A percentile compares a stretch with the other conserved stretches of the same genome.
phyloP scores from a whole-genome alignment of 37 sponge, comb jelly and placozoan species.

The Axinella damicornis region DNA sequence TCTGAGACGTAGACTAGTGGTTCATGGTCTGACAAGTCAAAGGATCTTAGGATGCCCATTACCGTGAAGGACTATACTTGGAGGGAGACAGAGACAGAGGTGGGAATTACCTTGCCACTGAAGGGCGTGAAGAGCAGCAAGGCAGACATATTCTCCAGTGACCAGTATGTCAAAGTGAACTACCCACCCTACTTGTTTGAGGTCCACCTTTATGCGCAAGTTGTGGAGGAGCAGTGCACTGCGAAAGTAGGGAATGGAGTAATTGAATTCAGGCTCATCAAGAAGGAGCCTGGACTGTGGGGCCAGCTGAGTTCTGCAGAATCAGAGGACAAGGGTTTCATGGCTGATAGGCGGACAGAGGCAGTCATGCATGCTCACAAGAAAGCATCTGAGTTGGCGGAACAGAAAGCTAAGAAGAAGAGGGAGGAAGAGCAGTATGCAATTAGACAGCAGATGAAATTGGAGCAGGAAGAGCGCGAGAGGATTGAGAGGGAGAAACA shows the following conservation, averaged over 20 bases:
- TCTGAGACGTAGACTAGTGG: background rate
- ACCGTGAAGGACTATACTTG: conserved; percentile 90
- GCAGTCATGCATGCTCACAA: conserved; percentile 65
- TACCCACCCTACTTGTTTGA: conserved; percentile 92
- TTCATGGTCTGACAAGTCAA: background rate
- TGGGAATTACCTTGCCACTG: conserved; percentile 79
- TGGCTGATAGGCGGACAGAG: conserved; percentile 64
- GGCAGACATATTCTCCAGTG: conserved; percentile 87
- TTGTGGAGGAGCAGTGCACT: conserved; percentile 71
- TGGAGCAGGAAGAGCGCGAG: conserved; percentile 77
- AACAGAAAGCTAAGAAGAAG: conserved; percentile 70
- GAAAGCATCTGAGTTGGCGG: conserved; percentile 27
- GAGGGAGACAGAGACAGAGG: conserved; percentile 79
- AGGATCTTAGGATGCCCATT: conserved; percentile 80
- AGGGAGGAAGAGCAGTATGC: conserved; percentile 76
- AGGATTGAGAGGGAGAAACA: conserved; percentile 83
- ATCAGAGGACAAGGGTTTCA: conserved; percentile 51
- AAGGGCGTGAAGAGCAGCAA: conserved; percentile 86
- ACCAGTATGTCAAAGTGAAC: conserved; percentile 86
- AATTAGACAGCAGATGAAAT: conserved; percentile 82
- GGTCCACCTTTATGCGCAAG: conserved; percentile 61
- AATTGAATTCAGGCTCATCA: conserved; percentile 64
- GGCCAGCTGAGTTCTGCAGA: conserved; percentile 41
- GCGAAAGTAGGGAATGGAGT: conserved; percentile 77
- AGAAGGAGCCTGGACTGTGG: conserved; percentile 57